Percentiles rank a stretch among this genome's conserved stretches.
phyloP scores from a whole-genome alignment of 2,113 vertebrate species.

The Aldabrachelys gigantea region DNA sequence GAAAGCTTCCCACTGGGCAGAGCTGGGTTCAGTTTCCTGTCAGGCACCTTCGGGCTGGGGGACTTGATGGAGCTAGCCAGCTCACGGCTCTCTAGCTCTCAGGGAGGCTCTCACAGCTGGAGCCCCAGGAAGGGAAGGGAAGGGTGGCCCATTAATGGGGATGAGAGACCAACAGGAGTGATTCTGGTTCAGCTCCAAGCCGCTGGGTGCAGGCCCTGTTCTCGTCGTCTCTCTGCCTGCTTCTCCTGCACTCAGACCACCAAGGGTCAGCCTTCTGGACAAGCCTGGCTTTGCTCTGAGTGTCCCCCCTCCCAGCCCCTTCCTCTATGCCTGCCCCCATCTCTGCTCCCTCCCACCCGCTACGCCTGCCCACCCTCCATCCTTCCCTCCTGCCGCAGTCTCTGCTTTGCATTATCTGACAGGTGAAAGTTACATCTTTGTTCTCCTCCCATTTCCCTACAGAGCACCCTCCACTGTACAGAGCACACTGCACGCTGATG shows the following conservation, averaged over 20 bases:
- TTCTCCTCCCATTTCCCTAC: not conserved
- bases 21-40: no score
- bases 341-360: not conserved
- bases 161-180: no score
- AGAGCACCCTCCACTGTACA: not conserved
- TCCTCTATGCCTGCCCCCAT: not conserved
- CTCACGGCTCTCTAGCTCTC: no score
- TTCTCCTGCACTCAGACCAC: no score
- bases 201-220: not conserved
- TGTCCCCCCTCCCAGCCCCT: not conserved
- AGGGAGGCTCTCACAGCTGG: no score
- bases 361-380: no score
- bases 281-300: not conserved
- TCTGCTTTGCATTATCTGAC: not conserved
- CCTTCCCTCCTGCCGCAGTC: not conserved
- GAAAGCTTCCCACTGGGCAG: not conserved
- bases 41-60: no score
- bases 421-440: not conserved
- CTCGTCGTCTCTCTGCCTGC: not conserved
- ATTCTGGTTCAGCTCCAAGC: no score
- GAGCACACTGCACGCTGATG: not conserved
- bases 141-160: not conserved
- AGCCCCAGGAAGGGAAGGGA: not conserved
- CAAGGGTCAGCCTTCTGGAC: no score
- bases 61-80: no score